Evolutionary conservation across 1,140 invertebrate species (phyloP).

Genomic region (Heliothis virescens): DNA sequence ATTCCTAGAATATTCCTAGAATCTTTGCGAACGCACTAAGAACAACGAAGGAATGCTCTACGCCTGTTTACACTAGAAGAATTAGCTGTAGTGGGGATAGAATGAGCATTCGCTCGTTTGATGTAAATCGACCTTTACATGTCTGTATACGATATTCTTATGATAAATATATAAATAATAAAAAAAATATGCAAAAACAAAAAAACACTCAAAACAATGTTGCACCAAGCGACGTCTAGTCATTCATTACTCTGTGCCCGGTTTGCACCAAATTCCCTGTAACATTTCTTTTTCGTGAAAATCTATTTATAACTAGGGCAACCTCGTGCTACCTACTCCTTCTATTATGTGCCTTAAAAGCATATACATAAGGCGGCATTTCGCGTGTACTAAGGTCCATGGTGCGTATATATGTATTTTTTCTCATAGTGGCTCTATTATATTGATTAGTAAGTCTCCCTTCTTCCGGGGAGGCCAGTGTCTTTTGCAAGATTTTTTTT

Average conservation of each 20-base stretch:
- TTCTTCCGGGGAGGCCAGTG: conserved; percentile 72
- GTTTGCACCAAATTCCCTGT: conserved; percentile 84
- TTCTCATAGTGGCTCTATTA: conserved; percentile 85
- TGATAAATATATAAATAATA: not conserved
- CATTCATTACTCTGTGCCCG: conserved; percentile 66
- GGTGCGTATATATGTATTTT: conserved; percentile 74
- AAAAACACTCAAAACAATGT: conserved; percentile 19
- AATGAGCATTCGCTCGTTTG: no score
- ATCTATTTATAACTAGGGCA: conserved; percentile 86
- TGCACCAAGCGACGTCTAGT: conserved; percentile 38
- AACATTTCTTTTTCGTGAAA: conserved; percentile 86
- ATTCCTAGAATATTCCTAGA: no score
- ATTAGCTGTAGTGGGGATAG: no score
- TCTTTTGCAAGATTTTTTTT: conserved; percentile 74
- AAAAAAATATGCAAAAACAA: not conserved
- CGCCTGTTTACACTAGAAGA: no score
- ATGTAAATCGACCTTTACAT: no score
- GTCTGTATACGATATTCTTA: not conserved
- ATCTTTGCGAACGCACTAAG: no score
- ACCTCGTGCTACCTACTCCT: conserved; percentile 61
- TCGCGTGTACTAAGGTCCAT: conserved; percentile 50
- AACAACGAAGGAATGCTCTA: no score
- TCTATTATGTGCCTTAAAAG: conserved; percentile 53
- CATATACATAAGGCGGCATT: conserved; percentile 60
- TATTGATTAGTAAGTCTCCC: conserved; percentile 83